Evolutionary conservation across 2,113 vertebrate species (phyloP).

Genomic region (Aplodontia rufa): DNA sequence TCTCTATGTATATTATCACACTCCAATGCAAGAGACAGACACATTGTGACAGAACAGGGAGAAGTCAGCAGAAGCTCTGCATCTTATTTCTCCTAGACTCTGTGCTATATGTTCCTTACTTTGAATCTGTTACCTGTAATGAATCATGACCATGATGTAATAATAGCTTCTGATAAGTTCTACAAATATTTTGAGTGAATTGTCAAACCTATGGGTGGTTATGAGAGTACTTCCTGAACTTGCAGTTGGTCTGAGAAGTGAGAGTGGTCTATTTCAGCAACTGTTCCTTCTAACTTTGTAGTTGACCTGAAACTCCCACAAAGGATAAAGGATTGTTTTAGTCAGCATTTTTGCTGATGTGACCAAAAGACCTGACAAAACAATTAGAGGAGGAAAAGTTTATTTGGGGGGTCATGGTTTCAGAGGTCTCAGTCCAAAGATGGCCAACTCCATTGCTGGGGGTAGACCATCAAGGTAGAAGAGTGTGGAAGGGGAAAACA

Average conservation of each 20-base stretch:
- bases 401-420: too few species aligned
- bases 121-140: not conserved
- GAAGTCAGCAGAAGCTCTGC: not conserved
- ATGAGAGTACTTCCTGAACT: not conserved
- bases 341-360: too few species aligned
- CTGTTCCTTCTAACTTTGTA: not conserved
- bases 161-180: not conserved
- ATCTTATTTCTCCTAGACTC: not conserved
- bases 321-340: not conserved
- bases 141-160: not conserved
- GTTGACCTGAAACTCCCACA: not conserved
- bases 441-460: too few species aligned
- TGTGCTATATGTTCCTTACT: not conserved
- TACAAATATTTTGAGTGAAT: not conserved
- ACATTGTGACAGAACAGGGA: not conserved
- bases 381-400: too few species aligned
- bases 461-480: too few species aligned
- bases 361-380: too few species aligned
- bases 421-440: too few species aligned
- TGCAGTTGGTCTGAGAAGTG: not conserved
- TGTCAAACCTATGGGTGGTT: not conserved
- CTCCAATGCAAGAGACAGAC: not conserved
- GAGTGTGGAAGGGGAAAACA: too few species aligned
- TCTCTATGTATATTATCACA: not conserved
- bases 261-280: not conserved